These are phyloP conservation scores for Clusia tigrina DNA, from an alignment of 2,888 invertebrate genomes.

Conservation along the genomic window DNA sequence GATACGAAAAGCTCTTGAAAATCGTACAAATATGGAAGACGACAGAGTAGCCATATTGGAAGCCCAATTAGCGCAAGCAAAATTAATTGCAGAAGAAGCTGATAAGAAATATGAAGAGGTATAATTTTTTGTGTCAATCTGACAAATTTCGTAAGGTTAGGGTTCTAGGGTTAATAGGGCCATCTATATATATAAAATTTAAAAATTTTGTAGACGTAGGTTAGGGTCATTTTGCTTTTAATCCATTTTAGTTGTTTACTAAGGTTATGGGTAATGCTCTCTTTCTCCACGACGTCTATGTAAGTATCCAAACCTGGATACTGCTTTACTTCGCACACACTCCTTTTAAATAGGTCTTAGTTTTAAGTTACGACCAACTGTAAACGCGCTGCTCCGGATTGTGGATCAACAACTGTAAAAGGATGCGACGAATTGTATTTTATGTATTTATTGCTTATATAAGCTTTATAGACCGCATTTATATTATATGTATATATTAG, in stretches of 20 bases:
- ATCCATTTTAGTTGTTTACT: slow-evolving; percentile 44
- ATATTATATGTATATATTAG: slow-evolving; percentile 24
- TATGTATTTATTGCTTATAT: not conserved
- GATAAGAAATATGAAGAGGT: slow-evolving; percentile 99
- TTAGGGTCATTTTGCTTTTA: slow-evolving; percentile 33
- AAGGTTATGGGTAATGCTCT: slow-evolving; percentile 56
- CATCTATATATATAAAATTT: slow-evolving; percentile 21
- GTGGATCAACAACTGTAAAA: slow-evolving; percentile 28
- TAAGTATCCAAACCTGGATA: slow-evolving; percentile 10
- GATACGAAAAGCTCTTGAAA: slow-evolving; percentile 88
- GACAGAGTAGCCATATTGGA: slow-evolving; percentile 98
- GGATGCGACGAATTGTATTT: not conserved
- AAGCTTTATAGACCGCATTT: no score
- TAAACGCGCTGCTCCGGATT: not conserved
- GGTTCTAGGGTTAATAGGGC: slow-evolving; percentile 58
- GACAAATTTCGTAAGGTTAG: slow-evolving; percentile 42
- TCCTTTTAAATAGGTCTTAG: slow-evolving; percentile 44
- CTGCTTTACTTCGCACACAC: slow-evolving; percentile 14
- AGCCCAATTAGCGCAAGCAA: slow-evolving; percentile 97
- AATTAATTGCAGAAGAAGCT: slow-evolving; percentile 99
- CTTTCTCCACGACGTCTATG: slow-evolving; percentile 33
- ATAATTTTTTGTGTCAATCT: slow-evolving; percentile 51
- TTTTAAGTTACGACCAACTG: slow-evolving; percentile 33
- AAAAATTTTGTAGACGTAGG: slow-evolving; percentile 45
- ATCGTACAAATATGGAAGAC: slow-evolving; percentile 98